These are phyloP conservation scores for Arion vulgaris DNA, from an alignment of 1,140 invertebrate genomes.

Conservation along the genomic window DNA sequence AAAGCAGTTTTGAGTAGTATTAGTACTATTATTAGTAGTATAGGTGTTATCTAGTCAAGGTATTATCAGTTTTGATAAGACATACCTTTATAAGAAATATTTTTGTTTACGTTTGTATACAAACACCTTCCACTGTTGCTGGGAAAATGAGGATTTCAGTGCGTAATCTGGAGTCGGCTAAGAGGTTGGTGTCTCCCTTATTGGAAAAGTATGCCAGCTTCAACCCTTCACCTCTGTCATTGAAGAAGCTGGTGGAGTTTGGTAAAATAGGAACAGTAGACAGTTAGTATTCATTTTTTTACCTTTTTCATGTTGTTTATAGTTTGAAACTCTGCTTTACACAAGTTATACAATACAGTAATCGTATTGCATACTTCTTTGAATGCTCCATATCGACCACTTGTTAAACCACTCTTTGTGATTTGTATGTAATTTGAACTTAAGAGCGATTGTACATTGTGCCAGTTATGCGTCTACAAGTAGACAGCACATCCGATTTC, in stretches of 20 bases:
- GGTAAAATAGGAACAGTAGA: constrained; percentile 20
- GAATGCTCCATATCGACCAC: too few relatives aligned
- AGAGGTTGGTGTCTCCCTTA: constrained; percentile 11
- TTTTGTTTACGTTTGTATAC: not conserved
- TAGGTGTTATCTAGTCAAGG: not conserved
- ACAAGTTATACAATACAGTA: too few relatives aligned
- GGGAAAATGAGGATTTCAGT: constrained; percentile 33
- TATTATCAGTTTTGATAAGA: not conserved
- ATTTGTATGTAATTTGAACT: too few relatives aligned
- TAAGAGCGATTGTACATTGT: too few relatives aligned
- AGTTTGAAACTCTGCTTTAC: too few relatives aligned
- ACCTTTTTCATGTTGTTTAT: not conserved
- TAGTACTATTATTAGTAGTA: not conserved
- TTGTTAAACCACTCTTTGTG: too few relatives aligned
- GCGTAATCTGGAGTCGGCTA: constrained; percentile 8
- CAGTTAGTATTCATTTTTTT: constrained; percentile 4
- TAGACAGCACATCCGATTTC: too few relatives aligned
- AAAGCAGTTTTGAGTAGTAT: not conserved
- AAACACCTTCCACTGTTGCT: not conserved
- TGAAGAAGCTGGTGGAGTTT: constrained; percentile 89
- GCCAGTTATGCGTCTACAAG: too few relatives aligned
- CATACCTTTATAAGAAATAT: not conserved
- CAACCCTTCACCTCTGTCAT: constrained; percentile 93
- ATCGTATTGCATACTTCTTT: too few relatives aligned
- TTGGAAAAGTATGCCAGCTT: constrained; percentile 75